phyloP scores from a whole-genome alignment of 2,888 invertebrate genomes.

The Platycheirus rosarum region DNA sequence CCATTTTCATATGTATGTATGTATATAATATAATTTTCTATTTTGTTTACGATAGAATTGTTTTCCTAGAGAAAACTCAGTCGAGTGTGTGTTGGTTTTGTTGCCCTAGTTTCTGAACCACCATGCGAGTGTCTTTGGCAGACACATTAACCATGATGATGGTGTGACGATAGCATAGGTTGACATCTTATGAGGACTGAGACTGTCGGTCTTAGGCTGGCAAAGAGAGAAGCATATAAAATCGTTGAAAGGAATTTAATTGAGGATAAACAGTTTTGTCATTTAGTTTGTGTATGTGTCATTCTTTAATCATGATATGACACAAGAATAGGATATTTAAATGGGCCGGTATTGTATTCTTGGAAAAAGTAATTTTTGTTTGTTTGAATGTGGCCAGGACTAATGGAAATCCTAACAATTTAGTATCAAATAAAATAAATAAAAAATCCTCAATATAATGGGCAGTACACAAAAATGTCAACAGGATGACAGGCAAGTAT shows the following conservation, averaged over 20 bases:
- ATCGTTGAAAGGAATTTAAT: constrained; percentile 60
- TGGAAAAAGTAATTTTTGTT: too few species aligned
- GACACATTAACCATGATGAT: constrained; percentile 1
- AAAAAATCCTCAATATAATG: too few species aligned
- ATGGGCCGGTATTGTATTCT: constrained; percentile 12
- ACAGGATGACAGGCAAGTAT: too few species aligned
- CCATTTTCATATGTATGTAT: neutral
- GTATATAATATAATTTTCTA: neutral
- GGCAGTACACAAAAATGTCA: too few species aligned
- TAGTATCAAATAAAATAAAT: too few species aligned
- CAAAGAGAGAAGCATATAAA: constrained; percentile 28
- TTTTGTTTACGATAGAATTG: constrained; percentile 1
- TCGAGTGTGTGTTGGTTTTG: constrained; percentile 25
- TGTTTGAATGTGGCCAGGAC: too few species aligned
- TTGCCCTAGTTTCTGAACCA: neutral
- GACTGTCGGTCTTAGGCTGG: neutral
- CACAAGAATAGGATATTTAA: constrained; percentile 54
- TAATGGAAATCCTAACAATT: too few species aligned
- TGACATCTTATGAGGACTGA: constrained; percentile 30
- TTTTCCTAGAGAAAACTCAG: constrained; percentile 10
- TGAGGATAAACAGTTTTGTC: constrained; percentile 25
- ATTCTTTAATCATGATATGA: constrained; percentile 19
- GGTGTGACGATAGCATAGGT: neutral
- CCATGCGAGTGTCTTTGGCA: constrained; percentile 9
- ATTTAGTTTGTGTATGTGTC: constrained; percentile 15